These are phyloP conservation scores for Stictocephala bisonia DNA, from an alignment of 2,888 invertebrate species.

Conservation along the genomic window DNA sequence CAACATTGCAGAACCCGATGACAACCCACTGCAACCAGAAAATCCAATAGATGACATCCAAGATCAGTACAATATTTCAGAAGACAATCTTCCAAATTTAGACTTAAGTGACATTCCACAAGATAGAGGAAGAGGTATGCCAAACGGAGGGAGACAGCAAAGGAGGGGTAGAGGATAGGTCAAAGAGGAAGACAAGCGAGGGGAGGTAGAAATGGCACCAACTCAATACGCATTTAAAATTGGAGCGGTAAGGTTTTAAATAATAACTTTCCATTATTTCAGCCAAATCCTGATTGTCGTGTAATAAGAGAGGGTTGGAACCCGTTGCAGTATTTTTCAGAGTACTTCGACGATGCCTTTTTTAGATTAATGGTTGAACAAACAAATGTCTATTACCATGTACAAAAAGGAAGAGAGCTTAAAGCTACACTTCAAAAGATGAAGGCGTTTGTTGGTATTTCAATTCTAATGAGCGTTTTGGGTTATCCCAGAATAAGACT, in stretches of 20 bases:
- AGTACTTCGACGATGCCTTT: conserved; percentile 3
- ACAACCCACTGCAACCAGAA: no score
- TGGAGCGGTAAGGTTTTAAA: not conserved
- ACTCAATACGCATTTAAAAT: not conserved
- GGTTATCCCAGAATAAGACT: conserved; percentile 39
- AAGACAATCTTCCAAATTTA: not conserved
- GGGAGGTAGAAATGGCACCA: conserved; percentile 53
- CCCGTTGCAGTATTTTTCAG: not conserved
- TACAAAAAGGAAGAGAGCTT: conserved; percentile 14
- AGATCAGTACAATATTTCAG: no score
- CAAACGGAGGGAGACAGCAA: conserved; percentile 57
- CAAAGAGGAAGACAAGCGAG: conserved; percentile 14
- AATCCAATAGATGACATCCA: no score
- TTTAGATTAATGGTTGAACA: conserved; percentile 25
- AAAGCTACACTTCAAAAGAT: conserved; percentile 14
- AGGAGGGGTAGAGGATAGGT: conserved; percentile 56
- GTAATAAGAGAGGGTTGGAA: conserved; percentile 16
- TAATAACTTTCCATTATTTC: not conserved
- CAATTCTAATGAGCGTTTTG: conserved; percentile 43
- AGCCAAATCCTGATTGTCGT: conserved; percentile 11
- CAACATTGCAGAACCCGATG: no score
- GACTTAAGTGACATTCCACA: no score
- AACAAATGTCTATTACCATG: conserved; percentile 32
- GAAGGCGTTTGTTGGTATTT: conserved; percentile 28
- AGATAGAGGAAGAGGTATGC: not conserved